Conservation (phyloP, 2,797 vertebrate genomes). For the Moxostoma hubbsi region DNA sequence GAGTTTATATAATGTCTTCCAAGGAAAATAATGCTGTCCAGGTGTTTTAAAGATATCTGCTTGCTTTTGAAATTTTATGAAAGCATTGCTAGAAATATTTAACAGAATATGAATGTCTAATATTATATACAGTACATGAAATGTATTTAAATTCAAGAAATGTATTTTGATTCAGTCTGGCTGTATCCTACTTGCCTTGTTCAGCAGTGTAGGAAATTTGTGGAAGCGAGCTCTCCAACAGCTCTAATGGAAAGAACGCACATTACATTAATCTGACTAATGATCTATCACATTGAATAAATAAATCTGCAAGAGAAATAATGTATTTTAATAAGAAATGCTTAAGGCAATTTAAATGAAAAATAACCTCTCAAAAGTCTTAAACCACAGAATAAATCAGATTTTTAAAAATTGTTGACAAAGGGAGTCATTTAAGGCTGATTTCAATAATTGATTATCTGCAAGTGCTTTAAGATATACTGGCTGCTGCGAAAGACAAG, state of each 20-base stretch:
- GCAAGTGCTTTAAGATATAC: slow-evolving; percentile 74
- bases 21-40: too few species aligned
- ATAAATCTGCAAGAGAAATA: slow-evolving; percentile 84
- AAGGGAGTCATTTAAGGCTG: slow-evolving; percentile 71
- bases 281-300: slow-evolving; percentile 83
- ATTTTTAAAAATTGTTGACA: slow-evolving; percentile 76
- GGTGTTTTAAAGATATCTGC: not conserved
- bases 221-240: slow-evolving; percentile 58
- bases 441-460: slow-evolving; percentile 84
- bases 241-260: slow-evolving; percentile 72
- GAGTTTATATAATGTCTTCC: too few species aligned
- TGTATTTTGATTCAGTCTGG: slow-evolving; percentile 47
- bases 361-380: slow-evolving; percentile 80
- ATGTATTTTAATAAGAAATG: slow-evolving; percentile 87
- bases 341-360: slow-evolving; percentile 82
- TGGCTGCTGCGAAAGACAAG: slow-evolving; percentile 74
- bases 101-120: not conserved
- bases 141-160: slow-evolving; percentile 12
- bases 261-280: slow-evolving; percentile 87
- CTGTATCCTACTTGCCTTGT: slow-evolving; percentile 16
- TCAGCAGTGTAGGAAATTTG: slow-evolving; percentile 66
- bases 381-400: slow-evolving; percentile 81
- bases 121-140: not conserved
- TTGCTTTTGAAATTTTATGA: not conserved
- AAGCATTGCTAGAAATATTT: not conserved